A percentile compares a stretch with the other conserved stretches of the same genome.
Conservation (phyloP, 2,797 vertebrate genomes). For the Melanogrammus aeglefinus region DNA sequence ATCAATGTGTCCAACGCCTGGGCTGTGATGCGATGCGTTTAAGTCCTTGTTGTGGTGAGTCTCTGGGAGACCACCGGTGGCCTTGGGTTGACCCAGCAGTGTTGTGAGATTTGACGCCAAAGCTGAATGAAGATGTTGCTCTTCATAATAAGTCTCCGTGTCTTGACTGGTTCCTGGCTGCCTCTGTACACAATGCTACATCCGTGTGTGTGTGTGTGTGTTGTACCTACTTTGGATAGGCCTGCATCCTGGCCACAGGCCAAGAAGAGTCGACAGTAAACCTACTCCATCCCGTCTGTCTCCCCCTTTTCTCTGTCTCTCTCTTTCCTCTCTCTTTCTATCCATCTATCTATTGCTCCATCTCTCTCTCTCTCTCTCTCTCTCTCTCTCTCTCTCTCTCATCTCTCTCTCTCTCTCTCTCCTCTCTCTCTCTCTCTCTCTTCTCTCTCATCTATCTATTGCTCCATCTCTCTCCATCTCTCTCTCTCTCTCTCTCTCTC, state of each 20-base stretch:
- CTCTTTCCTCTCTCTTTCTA: slow-evolving; percentile 13
- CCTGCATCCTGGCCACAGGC: slow-evolving; percentile 48
- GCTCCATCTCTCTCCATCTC: background rate
- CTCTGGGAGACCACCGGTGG: slow-evolving; percentile 40
- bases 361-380: slow-evolving; percentile 8
- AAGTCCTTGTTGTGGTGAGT: slow-evolving; percentile 33
- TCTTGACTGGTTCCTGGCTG: slow-evolving; percentile 49
- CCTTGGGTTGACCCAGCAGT: slow-evolving; percentile 65
- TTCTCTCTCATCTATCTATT: background rate
- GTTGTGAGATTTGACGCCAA: slow-evolving; percentile 48
- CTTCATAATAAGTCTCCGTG: slow-evolving; percentile 59
- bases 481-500: slow-evolving; percentile 3
- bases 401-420: slow-evolving; percentile 37
- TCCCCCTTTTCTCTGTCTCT: slow-evolving; percentile 27
- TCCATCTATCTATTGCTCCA: background rate
- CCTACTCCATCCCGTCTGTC: slow-evolving; percentile 59
- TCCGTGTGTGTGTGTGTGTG: slow-evolving; percentile 33
- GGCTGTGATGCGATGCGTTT: background rate
- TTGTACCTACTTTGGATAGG: slow-evolving; percentile 11
- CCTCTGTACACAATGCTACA: slow-evolving; percentile 48
- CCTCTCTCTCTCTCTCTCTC: slow-evolving; percentile 36
- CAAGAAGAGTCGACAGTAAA: slow-evolving; percentile 61
- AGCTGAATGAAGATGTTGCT: slow-evolving; percentile 61
- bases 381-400: background rate
- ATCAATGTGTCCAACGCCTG: background rate